phyloP scores from a whole-genome alignment of 2,797 vertebrate species.

The Darevskia mixta region DNA sequence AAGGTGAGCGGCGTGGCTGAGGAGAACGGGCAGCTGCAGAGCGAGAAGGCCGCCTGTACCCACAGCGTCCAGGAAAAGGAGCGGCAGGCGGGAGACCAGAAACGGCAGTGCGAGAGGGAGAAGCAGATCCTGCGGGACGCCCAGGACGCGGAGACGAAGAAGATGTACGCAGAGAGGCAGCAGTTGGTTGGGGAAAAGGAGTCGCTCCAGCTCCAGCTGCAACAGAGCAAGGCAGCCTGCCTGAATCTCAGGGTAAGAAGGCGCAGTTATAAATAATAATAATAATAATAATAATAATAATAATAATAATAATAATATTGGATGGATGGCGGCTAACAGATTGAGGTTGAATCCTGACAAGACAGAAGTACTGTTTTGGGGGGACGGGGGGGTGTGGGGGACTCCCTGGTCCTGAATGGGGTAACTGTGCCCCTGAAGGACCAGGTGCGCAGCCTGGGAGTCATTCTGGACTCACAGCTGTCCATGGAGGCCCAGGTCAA shows the following conservation, averaged over 20 bases:
- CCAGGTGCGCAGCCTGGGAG: too few relatives aligned
- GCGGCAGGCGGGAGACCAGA: rapidly evolving
- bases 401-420: too few relatives aligned
- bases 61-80: neutral
- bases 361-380: too few relatives aligned
- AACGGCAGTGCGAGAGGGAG: neutral
- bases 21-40: neutral
- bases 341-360: too few relatives aligned
- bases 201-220: neutral
- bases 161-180: neutral
- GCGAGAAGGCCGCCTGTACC: neutral
- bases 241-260: neutral
- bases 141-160: neutral
- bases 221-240: neutral
- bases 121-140: neutral
- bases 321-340: too few relatives aligned
- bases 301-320: too few relatives aligned
- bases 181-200: neutral
- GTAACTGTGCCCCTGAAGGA: too few relatives aligned
- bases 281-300: too few relatives aligned
- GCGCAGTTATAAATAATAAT: too few relatives aligned
- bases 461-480: too few relatives aligned
- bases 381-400: too few relatives aligned
- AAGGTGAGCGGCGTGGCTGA: neutral
- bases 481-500: too few relatives aligned